phyloP scores from a whole-genome alignment of 1,140 invertebrate genomes.

The roundworm (Caenorhabditis elegans) region DNA sequence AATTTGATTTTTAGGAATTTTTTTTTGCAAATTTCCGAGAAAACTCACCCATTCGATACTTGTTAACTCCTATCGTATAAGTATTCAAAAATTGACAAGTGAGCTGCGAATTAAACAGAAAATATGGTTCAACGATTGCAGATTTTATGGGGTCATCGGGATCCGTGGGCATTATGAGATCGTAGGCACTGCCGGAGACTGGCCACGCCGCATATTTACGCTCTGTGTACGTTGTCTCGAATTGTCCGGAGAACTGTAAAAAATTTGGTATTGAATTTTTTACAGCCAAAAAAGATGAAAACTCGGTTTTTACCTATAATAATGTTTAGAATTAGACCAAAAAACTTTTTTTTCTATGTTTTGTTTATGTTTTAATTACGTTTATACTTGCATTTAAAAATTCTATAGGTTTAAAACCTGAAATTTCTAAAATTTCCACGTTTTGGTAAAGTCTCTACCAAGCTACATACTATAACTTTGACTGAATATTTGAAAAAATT shows the following conservation, averaged over 20 bases:
- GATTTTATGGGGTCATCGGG: neutral
- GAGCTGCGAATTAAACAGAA: neutral
- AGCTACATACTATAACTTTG: too few relatives aligned
- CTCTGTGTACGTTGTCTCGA: slow-evolving; percentile 48
- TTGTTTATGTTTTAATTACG: too few relatives aligned
- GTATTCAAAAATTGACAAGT: slow-evolving; percentile 12
- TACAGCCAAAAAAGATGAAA: neutral
- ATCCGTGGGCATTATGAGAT: slow-evolving; percentile 44
- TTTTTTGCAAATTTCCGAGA: too few relatives aligned
- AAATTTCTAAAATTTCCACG: too few relatives aligned
- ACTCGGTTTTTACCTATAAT: too few relatives aligned
- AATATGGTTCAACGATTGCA: slow-evolving; percentile 1
- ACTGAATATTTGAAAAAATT: too few relatives aligned
- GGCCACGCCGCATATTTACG: slow-evolving; percentile 46
- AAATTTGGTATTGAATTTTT: neutral
- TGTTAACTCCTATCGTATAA: neutral
- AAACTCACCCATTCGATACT: neutral
- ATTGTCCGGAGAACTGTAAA: slow-evolving; percentile 49
- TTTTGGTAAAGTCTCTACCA: too few relatives aligned
- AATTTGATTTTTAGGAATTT: too few relatives aligned
- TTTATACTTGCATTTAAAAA: too few relatives aligned
- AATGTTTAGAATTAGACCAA: too few relatives aligned
- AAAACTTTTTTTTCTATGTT: too few relatives aligned
- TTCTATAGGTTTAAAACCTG: too few relatives aligned
- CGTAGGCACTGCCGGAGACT: slow-evolving; percentile 49